These are phyloP conservation scores for Sciurus carolinensis DNA, from an alignment of 2,797 vertebrate species.

Conservation along the genomic window DNA sequence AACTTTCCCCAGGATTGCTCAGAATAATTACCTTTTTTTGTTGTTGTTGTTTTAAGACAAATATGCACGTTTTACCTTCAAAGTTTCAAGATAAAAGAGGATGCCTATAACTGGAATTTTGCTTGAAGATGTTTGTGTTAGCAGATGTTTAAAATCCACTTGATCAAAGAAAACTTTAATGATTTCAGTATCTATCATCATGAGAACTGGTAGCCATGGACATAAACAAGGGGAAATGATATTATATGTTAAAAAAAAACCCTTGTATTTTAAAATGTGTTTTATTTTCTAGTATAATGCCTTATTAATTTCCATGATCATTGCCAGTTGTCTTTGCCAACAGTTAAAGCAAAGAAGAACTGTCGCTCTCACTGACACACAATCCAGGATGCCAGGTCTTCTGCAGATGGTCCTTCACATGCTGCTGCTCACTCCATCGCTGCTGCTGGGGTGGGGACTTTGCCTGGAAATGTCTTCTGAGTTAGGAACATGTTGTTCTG, in stretches of 20 bases:
- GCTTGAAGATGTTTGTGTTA: background rate
- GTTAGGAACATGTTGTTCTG: background rate
- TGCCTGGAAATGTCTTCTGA: slow-evolving; percentile 19
- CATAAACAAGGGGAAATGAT: background rate
- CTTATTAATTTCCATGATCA: background rate
- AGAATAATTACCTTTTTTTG: background rate
- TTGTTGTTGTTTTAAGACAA: background rate
- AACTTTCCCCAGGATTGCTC: slow-evolving; percentile 56
- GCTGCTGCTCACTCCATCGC: background rate
- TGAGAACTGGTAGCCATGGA: slow-evolving; percentile 25
- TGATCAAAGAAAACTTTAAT: slow-evolving; percentile 25
- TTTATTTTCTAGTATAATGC: background rate
- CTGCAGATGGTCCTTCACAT: background rate
- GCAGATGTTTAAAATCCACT: slow-evolving; percentile 56
- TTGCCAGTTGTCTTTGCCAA: background rate
- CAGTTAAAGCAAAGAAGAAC: background rate
- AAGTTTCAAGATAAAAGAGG: slow-evolving; percentile 31
- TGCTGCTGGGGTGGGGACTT: background rate
- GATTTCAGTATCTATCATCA: background rate
- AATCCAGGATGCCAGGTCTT: background rate
- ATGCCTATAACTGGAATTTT: background rate
- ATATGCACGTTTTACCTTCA: slow-evolving; percentile 7
- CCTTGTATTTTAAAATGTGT: background rate
- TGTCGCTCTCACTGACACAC: background rate
- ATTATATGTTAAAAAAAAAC: background rate